Evolutionary conservation across 2,113 vertebrate species (phyloP), one percentile per base, ranked within the genome.

Genomic region (Brachypteracias leptosomus): DNA sequence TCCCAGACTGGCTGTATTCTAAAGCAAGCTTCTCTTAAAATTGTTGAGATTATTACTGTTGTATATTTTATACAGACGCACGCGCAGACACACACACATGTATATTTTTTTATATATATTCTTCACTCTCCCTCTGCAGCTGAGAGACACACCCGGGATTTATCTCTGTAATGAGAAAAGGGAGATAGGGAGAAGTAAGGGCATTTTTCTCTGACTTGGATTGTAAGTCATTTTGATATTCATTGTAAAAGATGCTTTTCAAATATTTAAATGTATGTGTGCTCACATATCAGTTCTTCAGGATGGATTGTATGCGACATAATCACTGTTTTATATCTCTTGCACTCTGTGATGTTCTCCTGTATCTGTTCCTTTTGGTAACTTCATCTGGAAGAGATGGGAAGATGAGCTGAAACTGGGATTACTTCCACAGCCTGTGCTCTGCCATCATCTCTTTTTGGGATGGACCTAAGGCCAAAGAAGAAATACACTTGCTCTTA

Each of bases 121-220:
- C 82, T 82, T 80, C 84, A 78, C 72, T 87, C 52, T 92, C 92
- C 52, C 62, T 95, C 78, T 95, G 78, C 93, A 97, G 92, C 97
- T 88, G 92, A 92, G 74, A 97, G 81, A 90, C 29, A 65, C 97
- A 94, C 78, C 76, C 28, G 89, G 97, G 96, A 97, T 98, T 98
- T 98, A 97, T 98, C 97, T 98, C 91, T 91, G 92, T 98, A 98
- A 98, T 98, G 98, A 98, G 97, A 97, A 98, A 98, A 98, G 97
- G 97, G 96, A 98, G 97, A 97, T 96, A 97, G 97, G 94, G 97
- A 98, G 91, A 96, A 63, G 28, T 93, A 82, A 89, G 96, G 95
- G 71, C 91, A 97, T 98, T 98, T 98, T 97, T 95, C 95, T 96
- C 89, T 96, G 96, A 93, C 95, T 98, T 96, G 85, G 90, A 96